A percentile compares a stretch with the other conserved stretches of the same genome.
phyloP scores from a whole-genome alignment of 1,140 invertebrate species.

The Sminthurinus signatus region DNA sequence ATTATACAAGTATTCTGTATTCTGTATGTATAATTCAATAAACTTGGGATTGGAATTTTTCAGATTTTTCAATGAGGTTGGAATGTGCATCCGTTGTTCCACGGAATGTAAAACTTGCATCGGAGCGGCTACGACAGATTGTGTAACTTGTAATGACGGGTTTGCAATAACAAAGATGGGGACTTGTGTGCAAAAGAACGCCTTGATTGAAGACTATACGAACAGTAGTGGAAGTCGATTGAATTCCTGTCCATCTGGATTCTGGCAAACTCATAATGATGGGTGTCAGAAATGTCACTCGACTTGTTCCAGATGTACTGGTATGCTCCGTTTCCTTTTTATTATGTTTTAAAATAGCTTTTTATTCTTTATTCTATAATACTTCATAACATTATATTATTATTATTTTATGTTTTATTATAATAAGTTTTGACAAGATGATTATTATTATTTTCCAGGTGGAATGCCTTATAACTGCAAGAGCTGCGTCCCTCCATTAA shows the following conservation, averaged over 20 bases:
- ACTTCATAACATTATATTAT: neutral
- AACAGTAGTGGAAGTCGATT: neutral
- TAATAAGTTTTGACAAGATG: too few species aligned
- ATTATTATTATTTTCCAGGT: too few species aligned
- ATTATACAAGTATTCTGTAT: too few species aligned
- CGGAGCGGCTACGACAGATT: conserved; percentile 66
- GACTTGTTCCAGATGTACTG: conserved; percentile 35
- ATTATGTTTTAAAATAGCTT: neutral
- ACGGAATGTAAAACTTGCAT: conserved; percentile 72
- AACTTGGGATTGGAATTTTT: too few species aligned
- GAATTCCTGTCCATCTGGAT: conserved; percentile 22
- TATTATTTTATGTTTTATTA: too few species aligned
- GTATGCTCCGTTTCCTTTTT: too few species aligned
- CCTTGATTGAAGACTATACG: conserved; percentile 1
- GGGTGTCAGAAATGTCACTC: conserved; percentile 31
- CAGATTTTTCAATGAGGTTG: conserved; percentile 35
- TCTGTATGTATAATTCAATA: too few species aligned
- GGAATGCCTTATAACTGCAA: conserved; percentile 32
- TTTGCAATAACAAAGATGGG: conserved; percentile 19
- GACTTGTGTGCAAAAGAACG: conserved; percentile 11
- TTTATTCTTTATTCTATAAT: neutral
- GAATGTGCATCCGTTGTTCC: conserved; percentile 67
- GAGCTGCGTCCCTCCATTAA: conserved; percentile 31
- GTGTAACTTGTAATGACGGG: conserved; percentile 59
- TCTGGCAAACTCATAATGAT: conserved; percentile 12